Base-by-base conservation (phyloP, 2,113 vertebrate genomes). In the Synchiropus splendidus region DNA sequence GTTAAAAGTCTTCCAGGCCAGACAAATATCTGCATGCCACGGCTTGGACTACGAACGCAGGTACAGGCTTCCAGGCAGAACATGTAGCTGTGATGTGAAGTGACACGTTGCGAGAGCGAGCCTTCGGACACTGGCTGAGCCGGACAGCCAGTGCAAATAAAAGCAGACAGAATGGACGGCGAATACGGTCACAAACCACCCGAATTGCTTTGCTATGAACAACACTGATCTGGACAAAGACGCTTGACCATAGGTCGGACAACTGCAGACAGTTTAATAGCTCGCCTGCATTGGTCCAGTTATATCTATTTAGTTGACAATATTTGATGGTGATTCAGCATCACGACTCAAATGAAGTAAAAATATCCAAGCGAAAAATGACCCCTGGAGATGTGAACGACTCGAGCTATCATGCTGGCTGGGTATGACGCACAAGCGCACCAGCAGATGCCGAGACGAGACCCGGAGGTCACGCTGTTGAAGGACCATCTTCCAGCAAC, bases 91-190 rank as follows among this genome's bases (percentile, higher is more conserved):
- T 75, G 66, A 74, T 69, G 46, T 58, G 55, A 77, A 48, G 43
- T 70, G 67, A 72, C 70, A 72, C 42, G 38, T 62, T 49, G 48
- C 62, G 53, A 51, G 60, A 55, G 39, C 50, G 40, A 54, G 58
- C 60, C 52, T 63, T 61, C 68, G 60, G 70, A 75, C 61, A 39
- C 41, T 54, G 45, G 47, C 42, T 62, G 48, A 65, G 51, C 36
- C 34, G 51, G 42, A 37, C 39, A 48, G n/a, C n/a, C n/a, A n/a
- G n/a, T 40, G 18, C 31, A 33, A 48, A 66, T 58, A 54, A 38
- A 66, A 68, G 61, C 42, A 54, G 58, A 70, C 61, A 53, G 12
- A 18, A 42, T 8, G 8, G 21, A 27, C 8, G 21, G 21, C 8
- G 21, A 27, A 4, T 27, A 27, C 21, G 8, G 4, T 27, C 21